Evolutionary conservation across 2,888 invertebrate species (phyloP), one percentile per base, ranked within the genome.

Genomic region (Tethea ocularis): DNA sequence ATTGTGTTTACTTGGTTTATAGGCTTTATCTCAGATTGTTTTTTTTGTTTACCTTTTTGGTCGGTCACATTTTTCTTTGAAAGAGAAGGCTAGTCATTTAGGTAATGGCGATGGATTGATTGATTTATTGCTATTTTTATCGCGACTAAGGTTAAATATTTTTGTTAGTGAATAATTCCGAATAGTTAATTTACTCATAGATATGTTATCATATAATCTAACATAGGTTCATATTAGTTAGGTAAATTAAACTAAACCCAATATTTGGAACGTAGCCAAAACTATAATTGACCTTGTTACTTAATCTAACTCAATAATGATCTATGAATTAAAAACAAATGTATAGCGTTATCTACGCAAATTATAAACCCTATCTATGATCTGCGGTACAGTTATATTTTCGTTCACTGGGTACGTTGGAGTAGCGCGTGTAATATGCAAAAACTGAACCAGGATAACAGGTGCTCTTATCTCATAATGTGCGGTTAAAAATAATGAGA

Each of bases 401-500:
- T 13, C 13, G 33, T 33, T 33, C 13, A 5, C 8, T 36, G 33
- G 8, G 29, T 33, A 20, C 17, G 36, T 22, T 33, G 33, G 33
- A 20, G 20, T 11, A 20, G 36, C 33, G 22, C 20, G 13, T 54
- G 33, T 36, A 54, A 20, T 46, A 57, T 41, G 26, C 22, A 52
- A 38, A 11, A 23, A 29, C 29, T 51, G 20, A 46, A 57, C 46
- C 7, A 51, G 52, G 11, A 56, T 41, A 56, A 52, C 24, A 52
- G 56, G 29, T 33, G 36, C 38, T 23, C 57, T 60, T 60, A 60
- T 60, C 59, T 52, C 17, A 46, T 52, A 60, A 20, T 54, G 57
- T 33, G 60, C 53, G 52, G 46, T 60, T 60, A 60, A 60, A 60
- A 57, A 57, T 60, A 60, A 60, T 53, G 57, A 53, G 60, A 46